Evolutionary conservation across 2,113 vertebrate genomes (phyloP).

Genomic region (Nesoenas mayeri): DNA sequence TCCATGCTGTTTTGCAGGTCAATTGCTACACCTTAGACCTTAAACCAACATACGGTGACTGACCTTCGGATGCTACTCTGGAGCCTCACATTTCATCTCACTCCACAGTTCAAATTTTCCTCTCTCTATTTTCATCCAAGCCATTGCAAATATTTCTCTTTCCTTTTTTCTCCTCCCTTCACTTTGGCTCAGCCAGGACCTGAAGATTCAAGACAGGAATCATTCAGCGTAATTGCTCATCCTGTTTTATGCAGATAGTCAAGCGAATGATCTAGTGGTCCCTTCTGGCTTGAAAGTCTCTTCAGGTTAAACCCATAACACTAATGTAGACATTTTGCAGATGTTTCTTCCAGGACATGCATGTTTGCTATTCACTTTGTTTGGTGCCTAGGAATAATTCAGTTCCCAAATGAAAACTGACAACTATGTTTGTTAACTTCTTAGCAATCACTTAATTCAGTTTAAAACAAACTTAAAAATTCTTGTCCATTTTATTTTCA

Average conservation of each 20-base stretch:
- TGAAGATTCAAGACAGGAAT: not conserved
- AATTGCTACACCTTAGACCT: not conserved
- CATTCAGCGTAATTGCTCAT: not conserved
- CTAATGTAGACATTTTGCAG: conserved; percentile 6
- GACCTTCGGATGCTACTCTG: not conserved
- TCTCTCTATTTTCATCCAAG: not conserved
- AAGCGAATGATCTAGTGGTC: not conserved
- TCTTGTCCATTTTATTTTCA: not conserved
- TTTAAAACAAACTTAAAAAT: not conserved
- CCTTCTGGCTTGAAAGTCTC: not conserved
- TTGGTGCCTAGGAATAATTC: not conserved
- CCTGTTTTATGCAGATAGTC: not conserved
- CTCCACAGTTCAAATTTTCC: not conserved
- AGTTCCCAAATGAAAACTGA: not conserved
- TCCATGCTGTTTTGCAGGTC: not conserved
- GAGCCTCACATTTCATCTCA: not conserved
- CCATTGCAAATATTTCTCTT: not conserved
- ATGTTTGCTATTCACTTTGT: not conserved
- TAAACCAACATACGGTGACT: not conserved
- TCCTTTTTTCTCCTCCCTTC: not conserved
- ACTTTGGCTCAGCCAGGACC: not conserved
- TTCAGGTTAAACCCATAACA: not conserved
- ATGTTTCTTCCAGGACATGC: not conserved
- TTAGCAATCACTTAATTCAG: not conserved
- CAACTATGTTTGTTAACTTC: not conserved